These are phyloP conservation scores for Cryptotermes secundus DNA, from an alignment of 1,140 invertebrate genomes.

Conservation along the genomic window DNA sequence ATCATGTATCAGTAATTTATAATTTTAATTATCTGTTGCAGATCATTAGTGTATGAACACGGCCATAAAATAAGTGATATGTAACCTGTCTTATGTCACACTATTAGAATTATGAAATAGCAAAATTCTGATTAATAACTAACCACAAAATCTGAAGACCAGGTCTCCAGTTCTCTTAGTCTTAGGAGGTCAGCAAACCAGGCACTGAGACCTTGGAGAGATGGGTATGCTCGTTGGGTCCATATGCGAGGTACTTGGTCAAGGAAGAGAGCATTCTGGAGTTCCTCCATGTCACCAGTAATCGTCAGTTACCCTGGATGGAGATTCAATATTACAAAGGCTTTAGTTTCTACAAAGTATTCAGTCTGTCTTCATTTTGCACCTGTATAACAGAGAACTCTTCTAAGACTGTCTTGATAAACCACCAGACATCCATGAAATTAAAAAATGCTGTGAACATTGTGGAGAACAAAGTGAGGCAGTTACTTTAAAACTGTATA, in stretches of 20 bases:
- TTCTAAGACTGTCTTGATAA: neutral
- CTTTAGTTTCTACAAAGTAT: constrained; percentile 29
- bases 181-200: constrained; percentile 93
- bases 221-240: constrained; percentile 87
- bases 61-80: too few relatives aligned
- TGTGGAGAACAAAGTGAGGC: too few relatives aligned
- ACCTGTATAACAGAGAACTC: neutral
- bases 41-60: too few relatives aligned
- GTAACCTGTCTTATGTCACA: too few relatives aligned
- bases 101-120: too few relatives aligned
- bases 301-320: constrained; percentile 88
- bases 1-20: too few relatives aligned
- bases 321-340: constrained; percentile 19
- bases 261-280: constrained; percentile 87
- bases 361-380: neutral
- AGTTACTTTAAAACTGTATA: too few relatives aligned
- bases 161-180: constrained; percentile 87
- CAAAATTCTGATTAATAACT: constrained; percentile 37
- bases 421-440: too few relatives aligned
- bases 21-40: too few relatives aligned
- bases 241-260: constrained; percentile 89
- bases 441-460: too few relatives aligned
- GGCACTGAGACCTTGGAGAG: constrained; percentile 76
- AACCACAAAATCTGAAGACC: constrained; percentile 93
- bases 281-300: constrained; percentile 92